Evolutionary conservation across 2,113 vertebrate species (phyloP), one percentile per base, ranked within the genome.

Genomic region (Cephalophus harveyi): DNA sequence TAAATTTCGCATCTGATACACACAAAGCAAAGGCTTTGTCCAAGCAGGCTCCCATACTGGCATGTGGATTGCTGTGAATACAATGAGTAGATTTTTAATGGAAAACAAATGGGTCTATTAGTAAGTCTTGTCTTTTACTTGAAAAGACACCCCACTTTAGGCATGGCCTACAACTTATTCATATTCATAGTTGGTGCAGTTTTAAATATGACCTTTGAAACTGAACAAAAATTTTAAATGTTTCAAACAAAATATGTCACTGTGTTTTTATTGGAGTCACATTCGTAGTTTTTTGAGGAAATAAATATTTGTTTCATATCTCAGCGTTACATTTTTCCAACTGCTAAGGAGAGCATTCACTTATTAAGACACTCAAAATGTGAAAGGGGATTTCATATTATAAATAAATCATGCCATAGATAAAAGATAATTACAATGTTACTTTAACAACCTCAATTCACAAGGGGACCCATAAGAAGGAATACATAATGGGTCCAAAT

Each of bases 21-120:
- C 97, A 98, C 97, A 98, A 98, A 98, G 98, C 98, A 96, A 97
- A 98, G 4, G 85, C 98, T 98, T 98, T 97, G 97, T 98, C 97
- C 96, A 94, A 87, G 96, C 93, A 88, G 95, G 83, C 97, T 97
- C 57, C 30, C 97, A 92, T 85, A 95, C 89, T 97, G 97, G 97
- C 96, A 57, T 96, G 95, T 83, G 84, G 98, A 97, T 94, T 76
- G 91, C 96, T 94, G 79, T 60, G 94, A 97, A 97, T 92, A 98
- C 97, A 98, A 98, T 98, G 96, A 97, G 89, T 96, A 96, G 98
- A 97, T 96, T 98, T 98, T 98, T 98, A 98, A 98, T 97, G 97
- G 97, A 97, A 97, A 98, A 98, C 98, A 98, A 98, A 97, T 96
- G 96, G 96, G 82, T 71, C 95, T 94, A 98, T 98, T 98, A 98